Conservation (phyloP, 2,113 vertebrate species). For the Aleadryas rufinucha region DNA sequence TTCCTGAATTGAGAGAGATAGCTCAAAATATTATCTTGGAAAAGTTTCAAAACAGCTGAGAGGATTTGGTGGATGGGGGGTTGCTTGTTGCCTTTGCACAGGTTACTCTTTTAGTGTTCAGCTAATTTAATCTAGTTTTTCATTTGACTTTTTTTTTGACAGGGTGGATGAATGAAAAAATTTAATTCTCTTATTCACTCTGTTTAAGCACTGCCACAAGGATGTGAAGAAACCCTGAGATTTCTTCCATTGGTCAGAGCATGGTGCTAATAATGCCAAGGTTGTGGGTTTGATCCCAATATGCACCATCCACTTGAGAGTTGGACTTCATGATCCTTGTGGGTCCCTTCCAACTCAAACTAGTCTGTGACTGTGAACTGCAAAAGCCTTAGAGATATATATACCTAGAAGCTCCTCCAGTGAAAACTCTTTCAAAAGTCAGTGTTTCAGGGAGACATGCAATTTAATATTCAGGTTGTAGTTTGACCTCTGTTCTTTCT, state of each 20-base stretch:
- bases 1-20: not conserved
- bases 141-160: not conserved
- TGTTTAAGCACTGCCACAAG: not conserved
- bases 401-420: not conserved
- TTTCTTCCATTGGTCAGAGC: not conserved
- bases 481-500: not conserved
- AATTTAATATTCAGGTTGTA: not conserved
- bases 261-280: not conserved
- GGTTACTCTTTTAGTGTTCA: accelerated
- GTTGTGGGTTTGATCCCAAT: not conserved
- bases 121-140: not conserved
- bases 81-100: not conserved
- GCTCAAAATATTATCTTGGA: not conserved
- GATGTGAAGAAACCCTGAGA: not conserved
- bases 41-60: not conserved
- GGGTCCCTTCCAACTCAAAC: not conserved
- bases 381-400: not conserved
- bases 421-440: not conserved
- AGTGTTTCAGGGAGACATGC: not conserved
- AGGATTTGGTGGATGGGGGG: accelerated
- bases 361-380: not conserved
- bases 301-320: not conserved
- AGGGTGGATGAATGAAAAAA: not conserved
- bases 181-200: not conserved
- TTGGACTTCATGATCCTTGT: not conserved